Evolutionary conservation across 2,888 invertebrate species (phyloP), one percentile per base, ranked within the genome.

Genomic region (Acronicta psi): DNA sequence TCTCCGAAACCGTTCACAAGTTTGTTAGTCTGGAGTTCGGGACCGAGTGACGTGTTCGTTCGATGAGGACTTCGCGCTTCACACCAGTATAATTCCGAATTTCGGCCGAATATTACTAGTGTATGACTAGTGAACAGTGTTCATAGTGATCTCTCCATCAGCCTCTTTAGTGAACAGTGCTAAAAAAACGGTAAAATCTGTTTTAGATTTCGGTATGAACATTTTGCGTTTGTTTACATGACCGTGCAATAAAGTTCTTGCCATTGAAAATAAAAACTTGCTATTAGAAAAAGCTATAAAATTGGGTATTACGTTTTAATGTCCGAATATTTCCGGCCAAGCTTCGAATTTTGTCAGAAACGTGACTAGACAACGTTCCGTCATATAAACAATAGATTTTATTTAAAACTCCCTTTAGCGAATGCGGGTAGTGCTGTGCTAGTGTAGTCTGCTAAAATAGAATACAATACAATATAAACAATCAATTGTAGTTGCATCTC

Each of bases 11-110:
- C 85, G 89, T 86, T 87, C 86, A 86, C 81, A 85, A 87, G 80
- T 89, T 89, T 84, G 85, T 89, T 90, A 93, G 93, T 92, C 92
- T 92, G 92, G 90, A 93, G 87, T 84, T 84, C 83, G 87, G 84
- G 81, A 85, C 82, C 79, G 85, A 71, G 79, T 85, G 82, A 87
- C 80, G 83, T 81, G 82, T 81, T 84, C 84, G 85, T 80, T 75
- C 71, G 72, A 72, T 59, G 69, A 75, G 57, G 62, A 73, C 52
- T 72, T 56, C 73, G 69, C 70, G 69, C 64, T 71, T 62, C 62
- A 64, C 61, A 75, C 66, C 75, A 71, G 77, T 79, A 46, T 64
- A 68, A 47, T 55, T 65, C 73, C 72, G 73, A 74, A 76, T 76
- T 76, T 76, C 47, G 65, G 13, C 45, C 69, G 74, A 73, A 65